Conservation (phyloP, 23 tunicate genomes). For the Aplidium turbinatum region DNA sequence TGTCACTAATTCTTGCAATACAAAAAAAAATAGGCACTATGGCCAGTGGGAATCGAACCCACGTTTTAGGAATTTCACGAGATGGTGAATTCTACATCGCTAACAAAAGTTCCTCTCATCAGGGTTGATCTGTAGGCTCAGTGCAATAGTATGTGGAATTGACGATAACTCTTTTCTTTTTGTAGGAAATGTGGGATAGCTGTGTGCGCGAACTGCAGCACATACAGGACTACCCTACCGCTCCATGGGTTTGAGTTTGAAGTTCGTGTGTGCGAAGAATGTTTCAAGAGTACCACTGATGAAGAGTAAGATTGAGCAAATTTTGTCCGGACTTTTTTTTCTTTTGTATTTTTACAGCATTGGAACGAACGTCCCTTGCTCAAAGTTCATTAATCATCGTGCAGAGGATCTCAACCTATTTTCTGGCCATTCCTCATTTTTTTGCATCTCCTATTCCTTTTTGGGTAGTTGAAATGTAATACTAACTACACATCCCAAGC, state of each 20-base stretch:
- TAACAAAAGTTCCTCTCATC: too few species aligned
- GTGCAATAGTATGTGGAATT: too few species aligned
- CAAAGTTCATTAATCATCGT: background rate
- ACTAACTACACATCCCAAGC: background rate
- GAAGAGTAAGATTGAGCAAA: constrained; percentile 82
- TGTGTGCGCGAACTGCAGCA: constrained; percentile 81
- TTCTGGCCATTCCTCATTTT: background rate
- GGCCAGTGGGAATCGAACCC: background rate
- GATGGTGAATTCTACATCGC: too few species aligned
- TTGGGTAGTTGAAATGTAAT: background rate
- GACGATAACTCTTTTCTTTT: background rate
- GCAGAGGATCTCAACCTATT: background rate
- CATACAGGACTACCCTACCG: constrained; percentile 68
- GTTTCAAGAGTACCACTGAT: constrained; percentile 59
- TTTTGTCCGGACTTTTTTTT: too few species aligned
- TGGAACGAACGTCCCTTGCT: background rate
- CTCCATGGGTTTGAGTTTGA: constrained; percentile 85
- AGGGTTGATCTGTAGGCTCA: too few species aligned
- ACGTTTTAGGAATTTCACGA: too few species aligned
- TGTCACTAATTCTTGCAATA: too few species aligned
- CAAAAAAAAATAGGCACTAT: too few species aligned
- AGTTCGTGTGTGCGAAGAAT: constrained; percentile 89
- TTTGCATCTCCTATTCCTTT: background rate
- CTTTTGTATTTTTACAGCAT: background rate
- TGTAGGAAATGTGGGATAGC: constrained; percentile 91